Percentiles rank a stretch among this genome's conserved stretches.
Conservation (phyloP, 2,113 vertebrate species). For the Nannospalax galili region DNA sequence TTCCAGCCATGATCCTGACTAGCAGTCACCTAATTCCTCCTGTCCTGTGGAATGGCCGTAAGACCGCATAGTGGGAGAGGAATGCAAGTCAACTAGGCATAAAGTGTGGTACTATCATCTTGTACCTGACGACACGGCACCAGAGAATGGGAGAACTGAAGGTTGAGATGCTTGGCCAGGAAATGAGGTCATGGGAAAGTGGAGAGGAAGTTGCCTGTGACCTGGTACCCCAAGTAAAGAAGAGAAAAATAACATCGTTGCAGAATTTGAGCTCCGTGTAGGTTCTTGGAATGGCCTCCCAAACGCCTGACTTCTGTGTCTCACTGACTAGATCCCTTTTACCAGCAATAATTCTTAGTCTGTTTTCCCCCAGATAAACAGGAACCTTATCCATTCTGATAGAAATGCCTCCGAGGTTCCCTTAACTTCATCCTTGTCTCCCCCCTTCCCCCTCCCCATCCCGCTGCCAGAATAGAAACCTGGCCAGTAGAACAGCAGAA, state of each 20-base stretch:
- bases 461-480: background rate
- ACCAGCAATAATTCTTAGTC: background rate
- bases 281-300: background rate
- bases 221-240: background rate
- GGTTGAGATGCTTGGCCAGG: background rate
- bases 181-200: background rate
- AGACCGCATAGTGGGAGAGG: background rate
- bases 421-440: background rate
- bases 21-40: background rate
- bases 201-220: background rate
- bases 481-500: background rate
- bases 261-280: slow-evolving; percentile 16
- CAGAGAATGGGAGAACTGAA: background rate
- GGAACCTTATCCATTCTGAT: background rate
- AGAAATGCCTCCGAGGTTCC: background rate
- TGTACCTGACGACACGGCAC: background rate
- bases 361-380: background rate
- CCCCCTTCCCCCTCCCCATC: background rate
- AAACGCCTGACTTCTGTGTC: background rate
- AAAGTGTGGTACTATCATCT: background rate
- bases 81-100: background rate
- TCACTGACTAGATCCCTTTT: background rate
- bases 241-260: background rate
- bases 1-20: background rate
- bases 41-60: background rate